Base-by-base conservation (phyloP, 2,797 vertebrate species). In the Bradypodion pumilum region DNA sequence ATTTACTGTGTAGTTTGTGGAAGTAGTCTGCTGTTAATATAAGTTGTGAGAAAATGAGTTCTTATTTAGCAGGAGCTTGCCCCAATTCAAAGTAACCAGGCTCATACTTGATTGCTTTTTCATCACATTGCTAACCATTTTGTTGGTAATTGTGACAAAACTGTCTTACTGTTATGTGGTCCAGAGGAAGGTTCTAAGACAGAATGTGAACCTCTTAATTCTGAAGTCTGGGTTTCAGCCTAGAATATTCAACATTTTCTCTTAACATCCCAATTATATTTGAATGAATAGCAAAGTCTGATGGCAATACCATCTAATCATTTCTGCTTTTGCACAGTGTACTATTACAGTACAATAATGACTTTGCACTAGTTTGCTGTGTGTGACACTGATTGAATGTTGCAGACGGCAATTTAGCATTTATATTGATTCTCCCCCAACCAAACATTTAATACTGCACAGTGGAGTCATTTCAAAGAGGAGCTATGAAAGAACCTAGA, bases 391-490 rank as follows among this genome's bases (percentile, higher is more conserved):
- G 88, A 85, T 66, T 85, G 83, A 87, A 40, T 62, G 84, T 83
- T 68, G 87, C 62, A 81, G 78, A 59, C 63, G 80, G 60, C 59
- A 78, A 73, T 85, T 86, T 86, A 87, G 86, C 79, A 83, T 78
- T 76, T 69, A 42, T 40, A 77, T 83, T 59, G 7, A 87, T 89
- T 42, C 8, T 37, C 82, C n/a, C 52, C 15, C 68, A 60, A 85
- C 42, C 42, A 85, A 90, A 78, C 81, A 80, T 59, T 83, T 85
- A 90, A 85, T 86, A n/a, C n/a, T 87, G 69, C 46, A 42, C 83
- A 85, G 89, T 74, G 52, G 74, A 70, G 32, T 88, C 89, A 65
- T 73, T 91, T 88, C 56, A 85, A 78, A 77, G 29, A 37, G 13
- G 74, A 92, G 86, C 46, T 74, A 60, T 0, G 40, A 85, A 93